A percentile compares a stretch with the other conserved stretches of the same genome.
Conservation (phyloP, 1,140 invertebrate species). For the Globodera rostochiensis region DNA sequence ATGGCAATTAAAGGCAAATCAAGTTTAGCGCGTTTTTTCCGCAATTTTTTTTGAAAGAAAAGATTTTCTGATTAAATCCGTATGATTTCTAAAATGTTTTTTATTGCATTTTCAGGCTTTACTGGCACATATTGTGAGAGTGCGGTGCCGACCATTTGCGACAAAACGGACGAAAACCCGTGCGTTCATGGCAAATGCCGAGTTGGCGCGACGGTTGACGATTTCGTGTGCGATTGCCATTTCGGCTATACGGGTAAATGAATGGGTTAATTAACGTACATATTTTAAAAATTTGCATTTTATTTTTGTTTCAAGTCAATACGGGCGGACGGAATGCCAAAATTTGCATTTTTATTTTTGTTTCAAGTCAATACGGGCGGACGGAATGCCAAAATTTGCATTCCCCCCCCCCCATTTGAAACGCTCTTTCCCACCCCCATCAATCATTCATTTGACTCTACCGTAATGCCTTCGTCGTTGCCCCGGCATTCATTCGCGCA, state of each 20-base stretch:
- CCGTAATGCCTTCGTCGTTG: background rate
- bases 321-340: background rate
- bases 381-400: background rate
- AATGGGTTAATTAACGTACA: background rate
- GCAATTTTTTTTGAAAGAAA: too few relatives aligned
- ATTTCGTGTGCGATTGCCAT: constrained; percentile 29
- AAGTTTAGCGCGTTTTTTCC: too few relatives aligned
- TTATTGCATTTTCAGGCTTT: constrained; percentile 4
- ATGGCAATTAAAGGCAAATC: too few relatives aligned
- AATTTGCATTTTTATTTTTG: constrained; percentile 11
- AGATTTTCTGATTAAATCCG: too few relatives aligned
- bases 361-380: too few relatives aligned
- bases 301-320: background rate
- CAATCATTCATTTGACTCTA: background rate
- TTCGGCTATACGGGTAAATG: constrained; percentile 26
- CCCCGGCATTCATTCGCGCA: constrained; percentile 5
- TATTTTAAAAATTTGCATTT: too few relatives aligned
- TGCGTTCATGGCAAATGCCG: constrained; percentile 24
- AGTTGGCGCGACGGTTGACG: constrained; percentile 14
- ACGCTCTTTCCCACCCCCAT: background rate
- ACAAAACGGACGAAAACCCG: background rate
- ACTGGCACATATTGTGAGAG: constrained; percentile 26
- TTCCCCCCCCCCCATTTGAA: background rate
- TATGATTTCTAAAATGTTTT: too few relatives aligned
- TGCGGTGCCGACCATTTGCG: constrained; percentile 24